phyloP scores from a whole-genome alignment of 2,888 invertebrate species.

The Orgyia antiqua region DNA sequence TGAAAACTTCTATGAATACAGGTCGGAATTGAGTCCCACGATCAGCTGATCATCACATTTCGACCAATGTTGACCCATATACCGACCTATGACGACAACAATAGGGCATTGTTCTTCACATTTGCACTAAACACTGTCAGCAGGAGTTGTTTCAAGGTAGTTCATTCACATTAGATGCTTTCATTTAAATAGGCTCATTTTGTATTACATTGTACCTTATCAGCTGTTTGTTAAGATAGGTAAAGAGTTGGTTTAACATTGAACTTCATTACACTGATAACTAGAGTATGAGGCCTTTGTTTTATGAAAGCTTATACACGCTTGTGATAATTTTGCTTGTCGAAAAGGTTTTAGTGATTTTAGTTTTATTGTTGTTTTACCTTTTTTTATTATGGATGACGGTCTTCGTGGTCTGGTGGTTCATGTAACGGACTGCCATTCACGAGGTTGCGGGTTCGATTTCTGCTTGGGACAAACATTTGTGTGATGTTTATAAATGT shows the following conservation, averaged over 20 bases:
- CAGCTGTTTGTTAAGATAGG: conserved; percentile 53
- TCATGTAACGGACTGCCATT: no score
- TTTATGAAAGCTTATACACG: no score
- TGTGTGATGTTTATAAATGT: no score
- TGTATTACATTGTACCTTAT: conserved; percentile 67
- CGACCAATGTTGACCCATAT: conserved; percentile 71
- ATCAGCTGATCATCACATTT: conserved; percentile 71
- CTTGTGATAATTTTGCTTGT: no score
- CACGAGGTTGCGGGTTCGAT: no score
- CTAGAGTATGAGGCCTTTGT: no score
- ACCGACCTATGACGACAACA: conserved; percentile 71
- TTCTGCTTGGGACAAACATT: no score
- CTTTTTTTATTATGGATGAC: no score
- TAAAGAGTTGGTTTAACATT: conserved; percentile 46
- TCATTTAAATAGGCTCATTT: conserved; percentile 57
- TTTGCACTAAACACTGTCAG: conserved; percentile 66
- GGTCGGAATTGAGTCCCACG: conserved; percentile 48
- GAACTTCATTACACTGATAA: no score
- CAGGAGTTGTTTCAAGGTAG: conserved; percentile 71
- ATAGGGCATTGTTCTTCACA: conserved; percentile 76
- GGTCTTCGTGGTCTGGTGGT: no score
- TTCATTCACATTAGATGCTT: conserved; percentile 66
- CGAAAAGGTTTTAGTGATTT: no score
- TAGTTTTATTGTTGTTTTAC: no score
- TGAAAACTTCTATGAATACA: conserved; percentile 31